Evolutionary conservation across 2,113 vertebrate genomes (phyloP).

Genomic region (Tor tambroides): DNA sequence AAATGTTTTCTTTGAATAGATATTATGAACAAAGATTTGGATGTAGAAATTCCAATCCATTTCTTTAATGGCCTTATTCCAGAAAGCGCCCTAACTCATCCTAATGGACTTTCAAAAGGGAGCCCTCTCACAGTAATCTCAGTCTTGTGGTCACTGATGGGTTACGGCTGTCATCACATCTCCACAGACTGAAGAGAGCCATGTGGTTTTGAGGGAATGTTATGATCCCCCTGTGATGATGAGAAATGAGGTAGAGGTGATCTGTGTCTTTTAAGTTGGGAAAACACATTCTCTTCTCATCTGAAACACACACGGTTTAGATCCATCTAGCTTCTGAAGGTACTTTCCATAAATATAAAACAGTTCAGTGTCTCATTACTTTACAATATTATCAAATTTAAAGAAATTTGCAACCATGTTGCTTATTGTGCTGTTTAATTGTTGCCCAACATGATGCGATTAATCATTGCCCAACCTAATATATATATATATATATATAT

Average conservation of each 20-base stretch:
- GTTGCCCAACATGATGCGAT: no score
- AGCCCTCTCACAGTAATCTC: slow-evolving; percentile 26
- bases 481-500: no score
- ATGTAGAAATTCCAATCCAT: slow-evolving; percentile 4
- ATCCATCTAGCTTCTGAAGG: not conserved
- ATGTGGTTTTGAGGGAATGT: slow-evolving; percentile 39
- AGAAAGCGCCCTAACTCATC: slow-evolving; percentile 27
- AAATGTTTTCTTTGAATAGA: not conserved
- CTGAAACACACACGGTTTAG: not conserved
- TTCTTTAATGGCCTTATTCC: slow-evolving; percentile 27
- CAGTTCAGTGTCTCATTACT: not conserved
- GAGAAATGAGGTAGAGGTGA: slow-evolving; percentile 44
- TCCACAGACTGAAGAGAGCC: slow-evolving; percentile 31
- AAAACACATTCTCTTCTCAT: slow-evolving; percentile 5
- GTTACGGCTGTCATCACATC: slow-evolving; percentile 41
- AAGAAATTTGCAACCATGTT: not conserved
- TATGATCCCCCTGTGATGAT: slow-evolving; percentile 43
- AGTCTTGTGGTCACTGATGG: slow-evolving; percentile 39
- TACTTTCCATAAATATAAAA: not conserved
- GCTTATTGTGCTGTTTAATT: not conserved
- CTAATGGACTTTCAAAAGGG: slow-evolving; percentile 41
- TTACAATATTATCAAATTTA: not conserved
- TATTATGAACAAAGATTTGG: not conserved
- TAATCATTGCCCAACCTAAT: no score
- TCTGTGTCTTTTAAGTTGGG: slow-evolving; percentile 2